Evolutionary conservation across 2,888 invertebrate species (phyloP), one percentile per base, ranked within the genome.

Genomic region (Philopedon plagiatum): DNA sequence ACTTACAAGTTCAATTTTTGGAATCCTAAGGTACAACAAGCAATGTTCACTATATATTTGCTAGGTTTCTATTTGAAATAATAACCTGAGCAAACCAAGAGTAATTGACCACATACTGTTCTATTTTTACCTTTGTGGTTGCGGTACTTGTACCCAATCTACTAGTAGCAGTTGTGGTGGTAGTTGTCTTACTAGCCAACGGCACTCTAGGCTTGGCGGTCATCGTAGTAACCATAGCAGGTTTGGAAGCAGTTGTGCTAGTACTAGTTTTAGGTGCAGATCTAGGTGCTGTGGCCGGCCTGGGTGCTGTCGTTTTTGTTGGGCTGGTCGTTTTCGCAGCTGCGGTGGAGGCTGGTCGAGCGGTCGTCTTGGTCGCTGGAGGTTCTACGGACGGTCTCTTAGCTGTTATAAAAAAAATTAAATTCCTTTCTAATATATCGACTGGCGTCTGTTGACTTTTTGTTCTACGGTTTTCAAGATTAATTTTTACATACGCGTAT

Each of bases 141-240:
- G 74, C 32, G 7, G 76, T 62, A 58, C 57, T 74, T 29, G 75
- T 49, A 11, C 70, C 37, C 1, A 69, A 57, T 67, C 62, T 75
- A 26, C 60, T 65, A 39, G 77, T 23, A 54, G 78, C 23, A 39
- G 44, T 39, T 29, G 58, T 19, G 37, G 65, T 57, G 19, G 75
- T 72, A 9, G 72, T 56, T 0, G 62, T 68, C 37, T 60, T 76
- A 11, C 66, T 71, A 41, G 73, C 65, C 51, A 77, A 66, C 7
- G 70, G 74, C 51, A 78, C 76, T 69, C 76, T 76, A 34, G 76
- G 76, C 75, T 79, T 82, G 21, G 26, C 9, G n/a, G 79, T 77
- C 15, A 76, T 58, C 74, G 80, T 18, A 76, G 83, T 75, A 65
- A 83, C 73, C 11, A 81, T 29, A 18, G 66, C 18, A 37, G 63